These are phyloP conservation scores for Willowsia nigromaculata DNA, from an alignment of 2,888 invertebrate genomes.

Conservation along the genomic window DNA sequence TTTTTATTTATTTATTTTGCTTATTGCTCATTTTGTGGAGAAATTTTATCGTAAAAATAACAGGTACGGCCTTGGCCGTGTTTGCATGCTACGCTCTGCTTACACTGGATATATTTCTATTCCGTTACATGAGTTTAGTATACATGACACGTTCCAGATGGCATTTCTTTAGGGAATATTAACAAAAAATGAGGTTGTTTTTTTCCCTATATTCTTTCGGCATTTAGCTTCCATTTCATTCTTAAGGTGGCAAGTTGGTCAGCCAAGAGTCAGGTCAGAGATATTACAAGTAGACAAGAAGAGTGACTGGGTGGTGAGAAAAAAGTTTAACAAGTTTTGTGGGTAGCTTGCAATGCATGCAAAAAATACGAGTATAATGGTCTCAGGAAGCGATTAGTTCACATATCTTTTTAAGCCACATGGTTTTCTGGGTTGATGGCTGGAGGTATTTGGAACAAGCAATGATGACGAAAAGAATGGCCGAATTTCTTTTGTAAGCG, in stretches of 20 bases:
- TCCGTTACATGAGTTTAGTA: neutral
- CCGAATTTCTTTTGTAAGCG: neutral
- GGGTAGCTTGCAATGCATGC: too few relatives aligned
- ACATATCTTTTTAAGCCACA: neutral
- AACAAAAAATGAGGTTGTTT: conserved; percentile 26
- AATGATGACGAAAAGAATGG: conserved; percentile 6
- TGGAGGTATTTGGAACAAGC: conserved; percentile 20
- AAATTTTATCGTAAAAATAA: neutral
- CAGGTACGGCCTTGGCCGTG: conserved; percentile 32
- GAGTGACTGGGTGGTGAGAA: neutral
- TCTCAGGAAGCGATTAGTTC: neutral
- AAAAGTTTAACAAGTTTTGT: neutral
- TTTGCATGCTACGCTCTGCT: neutral
- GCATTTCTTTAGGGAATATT: neutral
- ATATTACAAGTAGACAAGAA: neutral
- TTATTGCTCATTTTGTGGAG: neutral
- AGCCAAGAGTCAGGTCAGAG: neutral
- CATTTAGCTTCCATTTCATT: neutral
- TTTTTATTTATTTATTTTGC: neutral
- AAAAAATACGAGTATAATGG: neutral
- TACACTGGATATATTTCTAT: neutral
- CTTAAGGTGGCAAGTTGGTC: neutral
- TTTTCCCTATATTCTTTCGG: neutral
- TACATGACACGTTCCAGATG: conserved; percentile 20
- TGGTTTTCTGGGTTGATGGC: conserved; percentile 27